Evolutionary conservation across 2,113 vertebrate species (phyloP).

Genomic region (Nannospalax galili): DNA sequence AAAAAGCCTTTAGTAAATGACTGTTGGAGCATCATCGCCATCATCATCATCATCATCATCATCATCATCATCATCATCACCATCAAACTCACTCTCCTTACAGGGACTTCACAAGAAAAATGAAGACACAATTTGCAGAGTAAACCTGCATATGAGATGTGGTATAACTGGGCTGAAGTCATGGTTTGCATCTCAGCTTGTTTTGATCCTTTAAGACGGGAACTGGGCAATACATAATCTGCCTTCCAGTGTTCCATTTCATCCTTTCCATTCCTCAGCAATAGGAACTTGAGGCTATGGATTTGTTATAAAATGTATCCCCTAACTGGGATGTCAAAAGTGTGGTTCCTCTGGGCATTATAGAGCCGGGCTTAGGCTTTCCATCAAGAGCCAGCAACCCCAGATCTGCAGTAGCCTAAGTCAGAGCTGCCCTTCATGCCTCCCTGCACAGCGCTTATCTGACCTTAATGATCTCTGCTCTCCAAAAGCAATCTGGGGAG

Average conservation of each 20-base stretch:
- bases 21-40: neutral
- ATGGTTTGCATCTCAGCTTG: neutral
- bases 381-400: neutral
- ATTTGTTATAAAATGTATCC: slow-evolving; percentile 14
- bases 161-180: neutral
- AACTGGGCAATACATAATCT: neutral
- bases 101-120: neutral
- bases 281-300: neutral
- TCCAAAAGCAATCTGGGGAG: slow-evolving; percentile 50
- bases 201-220: neutral
- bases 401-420: neutral
- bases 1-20: neutral
- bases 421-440: neutral
- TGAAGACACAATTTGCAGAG: neutral
- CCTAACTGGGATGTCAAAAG: slow-evolving; percentile 47
- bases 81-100: neutral
- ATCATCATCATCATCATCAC: neutral
- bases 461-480: slow-evolving; percentile 66
- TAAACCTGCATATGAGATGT: neutral
- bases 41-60: neutral
- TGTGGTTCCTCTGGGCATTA: neutral
- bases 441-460: slow-evolving; percentile 35
- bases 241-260: neutral
- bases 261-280: neutral
- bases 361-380: neutral